phyloP scores from a whole-genome alignment of 1,140 invertebrate genomes.

The Neodiprion fabricii region DNA sequence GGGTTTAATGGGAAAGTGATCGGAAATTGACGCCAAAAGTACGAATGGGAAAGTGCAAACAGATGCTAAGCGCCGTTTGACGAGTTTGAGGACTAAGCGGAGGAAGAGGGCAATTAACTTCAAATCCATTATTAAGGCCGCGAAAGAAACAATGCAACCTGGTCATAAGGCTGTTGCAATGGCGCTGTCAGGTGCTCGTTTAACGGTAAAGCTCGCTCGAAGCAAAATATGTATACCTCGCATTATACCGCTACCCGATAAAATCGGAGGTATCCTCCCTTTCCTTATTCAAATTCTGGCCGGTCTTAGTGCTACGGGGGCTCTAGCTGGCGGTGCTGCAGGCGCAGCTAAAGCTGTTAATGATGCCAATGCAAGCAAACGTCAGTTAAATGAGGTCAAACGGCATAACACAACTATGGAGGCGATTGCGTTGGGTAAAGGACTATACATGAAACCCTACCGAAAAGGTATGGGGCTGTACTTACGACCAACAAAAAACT shows the following conservation, averaged over 20 bases:
- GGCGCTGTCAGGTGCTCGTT: slow-evolving; percentile 21
- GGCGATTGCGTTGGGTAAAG: slow-evolving; percentile 42
- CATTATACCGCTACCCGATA: slow-evolving; percentile 26
- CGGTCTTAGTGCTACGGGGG: slow-evolving; percentile 27
- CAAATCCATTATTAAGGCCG: too few species aligned
- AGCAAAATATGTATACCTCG: slow-evolving; percentile 18
- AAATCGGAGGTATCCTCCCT: slow-evolving; percentile 25
- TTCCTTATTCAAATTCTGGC: slow-evolving; percentile 31
- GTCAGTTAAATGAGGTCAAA: slow-evolving; percentile 33
- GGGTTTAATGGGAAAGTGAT: slow-evolving; percentile 32
- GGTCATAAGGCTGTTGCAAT: neutral
- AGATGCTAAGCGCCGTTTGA: too few species aligned
- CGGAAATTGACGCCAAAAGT: too few species aligned
- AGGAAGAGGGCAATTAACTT: too few species aligned
- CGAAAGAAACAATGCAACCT: neutral
- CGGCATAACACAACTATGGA: slow-evolving; percentile 45
- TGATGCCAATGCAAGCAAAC: slow-evolving; percentile 33
- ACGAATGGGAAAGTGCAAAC: too few species aligned
- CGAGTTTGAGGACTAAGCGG: too few species aligned
- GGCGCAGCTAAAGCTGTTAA: slow-evolving; percentile 36
- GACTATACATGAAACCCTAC: slow-evolving; percentile 45
- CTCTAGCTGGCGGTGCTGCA: slow-evolving; percentile 28
- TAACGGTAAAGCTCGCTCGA: slow-evolving; percentile 30
- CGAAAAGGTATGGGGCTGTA: slow-evolving; percentile 39
- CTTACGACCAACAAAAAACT: slow-evolving; percentile 22